These are phyloP conservation scores for Drosophila bipectinata DNA, from an alignment of 1,140 invertebrate species.

Conservation along the genomic window DNA sequence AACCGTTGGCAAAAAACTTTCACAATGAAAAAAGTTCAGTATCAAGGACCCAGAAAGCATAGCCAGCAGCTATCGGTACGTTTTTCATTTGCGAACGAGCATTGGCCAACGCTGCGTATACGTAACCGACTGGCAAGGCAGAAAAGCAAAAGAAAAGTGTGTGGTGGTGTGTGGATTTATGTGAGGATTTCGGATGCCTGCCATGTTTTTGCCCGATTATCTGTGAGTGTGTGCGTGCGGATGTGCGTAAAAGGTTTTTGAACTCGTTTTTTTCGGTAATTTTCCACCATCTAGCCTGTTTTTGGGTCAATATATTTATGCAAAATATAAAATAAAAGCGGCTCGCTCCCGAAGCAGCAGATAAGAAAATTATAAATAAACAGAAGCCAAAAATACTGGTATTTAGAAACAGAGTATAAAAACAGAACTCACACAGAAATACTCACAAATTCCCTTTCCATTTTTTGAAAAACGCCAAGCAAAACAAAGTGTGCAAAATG, in stretches of 20 bases:
- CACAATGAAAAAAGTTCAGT: conserved; percentile 82
- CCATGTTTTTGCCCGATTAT: neutral
- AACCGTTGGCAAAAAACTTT: conserved; percentile 78
- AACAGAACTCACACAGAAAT: conserved; percentile 54
- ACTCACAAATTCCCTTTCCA: conserved; percentile 13
- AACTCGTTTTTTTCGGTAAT: conserved; percentile 55
- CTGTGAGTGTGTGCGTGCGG: conserved; percentile 17
- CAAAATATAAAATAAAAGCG: conserved; percentile 22
- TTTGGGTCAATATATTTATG: conserved; percentile 67
- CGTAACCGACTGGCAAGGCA: conserved; percentile 48
- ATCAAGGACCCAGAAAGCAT: conserved; percentile 74
- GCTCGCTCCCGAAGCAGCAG: conserved; percentile 23
- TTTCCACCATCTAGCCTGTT: conserved; percentile 60
- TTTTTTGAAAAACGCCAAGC: conserved; percentile 46
- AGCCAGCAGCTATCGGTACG: conserved; percentile 51
- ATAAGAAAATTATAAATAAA: conserved; percentile 25
- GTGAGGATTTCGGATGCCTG: conserved; percentile 15
- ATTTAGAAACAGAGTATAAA: conserved; percentile 74
- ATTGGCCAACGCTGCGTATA: conserved; percentile 68
- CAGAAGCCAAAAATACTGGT: conserved; percentile 26
- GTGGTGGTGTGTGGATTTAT: neutral
- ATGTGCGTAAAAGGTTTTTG: conserved; percentile 59
- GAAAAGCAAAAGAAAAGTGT: conserved; percentile 34
- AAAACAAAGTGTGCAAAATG: conserved; percentile 77
- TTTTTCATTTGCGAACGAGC: conserved; percentile 52